These are phyloP conservation scores for Bradypodion pumilum DNA, from an alignment of 2,797 vertebrate genomes.

Conservation along the genomic window DNA sequence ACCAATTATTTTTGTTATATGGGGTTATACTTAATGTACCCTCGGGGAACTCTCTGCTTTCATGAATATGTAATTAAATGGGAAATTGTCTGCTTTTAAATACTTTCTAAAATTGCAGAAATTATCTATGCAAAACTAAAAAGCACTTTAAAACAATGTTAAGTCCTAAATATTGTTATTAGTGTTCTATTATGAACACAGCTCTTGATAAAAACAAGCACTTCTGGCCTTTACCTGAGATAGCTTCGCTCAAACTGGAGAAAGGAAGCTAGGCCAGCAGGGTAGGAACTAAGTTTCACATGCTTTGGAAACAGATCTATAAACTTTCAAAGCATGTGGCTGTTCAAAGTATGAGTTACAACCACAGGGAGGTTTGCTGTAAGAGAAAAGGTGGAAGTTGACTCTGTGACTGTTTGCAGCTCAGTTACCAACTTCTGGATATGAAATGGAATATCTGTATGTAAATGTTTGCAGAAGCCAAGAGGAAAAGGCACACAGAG, in stretches of 20 bases:
- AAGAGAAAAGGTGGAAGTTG: neutral
- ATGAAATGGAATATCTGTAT: too few relatives aligned
- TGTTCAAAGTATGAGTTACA: neutral
- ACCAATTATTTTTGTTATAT: too few relatives aligned
- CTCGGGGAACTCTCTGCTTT: neutral
- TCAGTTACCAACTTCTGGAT: neutral
- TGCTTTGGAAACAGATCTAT: neutral
- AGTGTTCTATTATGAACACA: neutral
- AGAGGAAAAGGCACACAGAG: neutral
- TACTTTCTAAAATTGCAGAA: neutral
- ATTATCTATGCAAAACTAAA: neutral
- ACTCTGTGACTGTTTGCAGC: neutral
- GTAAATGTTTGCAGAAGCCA: neutral
- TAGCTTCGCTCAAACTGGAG: neutral
- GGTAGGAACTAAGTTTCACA: neutral
- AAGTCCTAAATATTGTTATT: neutral
- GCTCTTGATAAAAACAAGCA: neutral
- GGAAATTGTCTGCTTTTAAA: neutral
- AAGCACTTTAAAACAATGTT: neutral
- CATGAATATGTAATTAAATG: neutral
- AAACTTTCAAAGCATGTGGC: neutral
- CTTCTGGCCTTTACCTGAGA: neutral
- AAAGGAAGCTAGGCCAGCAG: neutral
- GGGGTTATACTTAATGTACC: neutral
- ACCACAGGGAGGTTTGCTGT: neutral